Evolutionary conservation across 1,140 invertebrate genomes (phyloP).

Genomic region (Drosophila melanogaster): DNA sequence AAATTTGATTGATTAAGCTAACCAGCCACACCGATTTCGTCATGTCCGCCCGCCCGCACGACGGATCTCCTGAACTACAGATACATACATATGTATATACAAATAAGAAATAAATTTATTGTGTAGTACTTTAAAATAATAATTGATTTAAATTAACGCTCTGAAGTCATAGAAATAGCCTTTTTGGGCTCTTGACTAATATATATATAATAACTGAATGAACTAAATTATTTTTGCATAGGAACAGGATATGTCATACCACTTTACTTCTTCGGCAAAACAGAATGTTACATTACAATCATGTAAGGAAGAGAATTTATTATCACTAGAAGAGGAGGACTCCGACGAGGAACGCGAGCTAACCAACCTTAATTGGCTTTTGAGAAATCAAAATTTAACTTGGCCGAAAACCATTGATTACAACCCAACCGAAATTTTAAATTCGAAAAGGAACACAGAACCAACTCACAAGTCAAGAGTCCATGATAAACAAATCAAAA

Average conservation of each 20-base stretch:
- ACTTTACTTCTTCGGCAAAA: not conserved
- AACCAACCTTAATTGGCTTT: slow-evolving; percentile 77
- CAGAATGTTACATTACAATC: not conserved
- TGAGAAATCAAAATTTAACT: slow-evolving; percentile 70
- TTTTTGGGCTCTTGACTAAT: too few relatives aligned
- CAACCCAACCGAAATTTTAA: slow-evolving; percentile 19
- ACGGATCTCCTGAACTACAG: too few relatives aligned
- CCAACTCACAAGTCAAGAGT: not conserved
- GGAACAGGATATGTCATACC: not conserved
- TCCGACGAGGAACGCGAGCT: slow-evolving; percentile 73
- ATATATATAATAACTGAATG: too few relatives aligned
- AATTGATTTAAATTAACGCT: too few relatives aligned
- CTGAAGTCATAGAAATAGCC: too few relatives aligned
- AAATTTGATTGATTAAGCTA: too few relatives aligned
- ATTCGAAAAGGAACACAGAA: not conserved
- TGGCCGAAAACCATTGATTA: slow-evolving; percentile 61
- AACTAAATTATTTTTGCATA: not conserved
- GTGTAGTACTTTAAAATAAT: too few relatives aligned
- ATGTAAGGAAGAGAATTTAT: not conserved
- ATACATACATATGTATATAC: too few relatives aligned
- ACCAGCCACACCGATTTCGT: too few relatives aligned
- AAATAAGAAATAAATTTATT: too few relatives aligned
- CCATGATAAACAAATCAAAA: slow-evolving; percentile 1
- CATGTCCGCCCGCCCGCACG: too few relatives aligned
- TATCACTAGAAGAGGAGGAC: slow-evolving; percentile 4